Percentiles rank a stretch among this genome's conserved stretches.
Conservation (phyloP, 2,113 vertebrate genomes). For the Petromus typicus region DNA sequence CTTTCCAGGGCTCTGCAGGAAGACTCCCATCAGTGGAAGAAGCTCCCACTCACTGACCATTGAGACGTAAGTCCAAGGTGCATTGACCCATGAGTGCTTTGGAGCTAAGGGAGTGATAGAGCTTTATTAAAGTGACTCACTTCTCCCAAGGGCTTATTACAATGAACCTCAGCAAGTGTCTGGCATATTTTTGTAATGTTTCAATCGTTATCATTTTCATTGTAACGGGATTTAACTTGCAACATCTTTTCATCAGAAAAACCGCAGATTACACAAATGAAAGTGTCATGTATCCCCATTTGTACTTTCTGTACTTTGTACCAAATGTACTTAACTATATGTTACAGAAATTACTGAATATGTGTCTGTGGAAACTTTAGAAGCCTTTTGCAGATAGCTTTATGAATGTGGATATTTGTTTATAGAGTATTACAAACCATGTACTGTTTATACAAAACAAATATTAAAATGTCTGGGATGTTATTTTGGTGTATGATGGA, state of each 20-base stretch:
- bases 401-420: slow-evolving; percentile 34
- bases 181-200: not conserved
- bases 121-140: no score
- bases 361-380: not conserved
- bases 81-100: fast-evolving
- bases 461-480: not conserved
- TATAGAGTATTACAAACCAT: slow-evolving; percentile 21
- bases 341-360: not conserved
- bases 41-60: not conserved
- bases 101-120: not conserved
- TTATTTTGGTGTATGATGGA: not conserved
- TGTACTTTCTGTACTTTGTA: slow-evolving; percentile 48
- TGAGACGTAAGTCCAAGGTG: not conserved
- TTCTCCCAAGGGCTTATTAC: not conserved
- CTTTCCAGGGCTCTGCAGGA: not conserved
- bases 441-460: not conserved
- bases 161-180: not conserved
- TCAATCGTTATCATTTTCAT: slow-evolving; percentile 6
- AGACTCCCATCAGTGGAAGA: not conserved
- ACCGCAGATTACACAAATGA: not conserved
- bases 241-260: slow-evolving; percentile 54
- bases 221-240: slow-evolving; percentile 80
- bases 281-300: not conserved
- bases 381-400: slow-evolving; percentile 47
- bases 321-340: not conserved